Base-by-base conservation (phyloP, 1,140 invertebrate species). In the Bombus superbus region DNA sequence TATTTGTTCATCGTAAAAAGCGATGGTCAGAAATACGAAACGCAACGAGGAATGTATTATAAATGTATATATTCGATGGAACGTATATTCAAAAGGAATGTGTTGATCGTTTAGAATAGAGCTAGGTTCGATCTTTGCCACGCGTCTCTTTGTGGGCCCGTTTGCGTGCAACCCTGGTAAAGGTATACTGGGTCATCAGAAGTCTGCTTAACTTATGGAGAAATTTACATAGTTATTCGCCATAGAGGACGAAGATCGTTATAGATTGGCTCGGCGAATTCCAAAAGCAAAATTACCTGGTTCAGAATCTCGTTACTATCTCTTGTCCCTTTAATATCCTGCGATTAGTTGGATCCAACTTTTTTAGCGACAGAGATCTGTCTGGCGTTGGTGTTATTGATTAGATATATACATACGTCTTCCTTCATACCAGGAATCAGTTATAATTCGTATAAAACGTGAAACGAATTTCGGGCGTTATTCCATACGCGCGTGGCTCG, bases 221-320 rank as follows among this genome's bases (percentile, higher is more conserved):
- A 91, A 93, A 91, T 93, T 93, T 92, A 91, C 93, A 93, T 92
- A 92, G 90, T 92, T 94, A 93, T 93, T 91, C 86, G 87, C 85
- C 87, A 69, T 80, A 89, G 81, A 80, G 80, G 89, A 85, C 86
- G 81, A 91, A 88, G 87, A 91, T 92, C 89, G 90, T 94, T 93
- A 92, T 89, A 85, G 76, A 68, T 81, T 73, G 78, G 83, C 81
- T 79, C 68, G 68, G 81, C 76, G 81, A 83, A 88, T 86, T 90
- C 85, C 86, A 76, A 89, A 83, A 81, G 77, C 86, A 89, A 90
- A 90, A 90, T 90, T 90, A 84, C 64, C 64, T 75, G n/a, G 42
- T 47, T 25, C 40, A 25, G 68, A 53, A 73, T 75, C 53, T 38
- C 57, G 75, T 88, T 89, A 75, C 35, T 66, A 28, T 25, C 57